Conservation (phyloP, 2,888 invertebrate species). For the Acronicta leporina region DNA sequence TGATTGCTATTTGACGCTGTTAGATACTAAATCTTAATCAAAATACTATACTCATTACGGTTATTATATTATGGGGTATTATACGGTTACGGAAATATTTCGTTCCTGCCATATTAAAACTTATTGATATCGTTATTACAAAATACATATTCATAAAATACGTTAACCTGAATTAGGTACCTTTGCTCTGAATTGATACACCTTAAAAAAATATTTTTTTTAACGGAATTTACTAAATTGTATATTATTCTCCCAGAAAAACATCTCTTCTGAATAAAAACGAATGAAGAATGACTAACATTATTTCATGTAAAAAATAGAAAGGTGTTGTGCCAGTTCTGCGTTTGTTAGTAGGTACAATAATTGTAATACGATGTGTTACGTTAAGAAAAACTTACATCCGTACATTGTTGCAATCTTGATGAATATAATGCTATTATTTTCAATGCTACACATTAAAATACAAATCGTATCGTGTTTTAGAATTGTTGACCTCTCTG, state of each 20-base stretch:
- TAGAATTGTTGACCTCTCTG: constrained; percentile 21
- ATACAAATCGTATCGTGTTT: constrained; percentile 40
- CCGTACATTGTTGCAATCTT: constrained; percentile 36
- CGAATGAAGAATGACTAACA: constrained; percentile 40
- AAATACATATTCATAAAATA: too few species aligned
- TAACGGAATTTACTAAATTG: too few species aligned
- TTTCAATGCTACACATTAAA: constrained; percentile 24
- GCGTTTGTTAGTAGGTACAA: constrained; percentile 40
- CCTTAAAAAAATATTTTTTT: too few species aligned
- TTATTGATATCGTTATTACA: too few species aligned
- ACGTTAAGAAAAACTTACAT: constrained; percentile 29
- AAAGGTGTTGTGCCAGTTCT: constrained; percentile 54
- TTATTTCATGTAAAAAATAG: constrained; percentile 50
- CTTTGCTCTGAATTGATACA: too few species aligned
- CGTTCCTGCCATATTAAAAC: constrained; percentile 1
- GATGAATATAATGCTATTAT: constrained; percentile 38
- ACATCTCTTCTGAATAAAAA: constrained; percentile 29
- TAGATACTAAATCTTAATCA: too few species aligned
- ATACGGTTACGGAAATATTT: background rate
- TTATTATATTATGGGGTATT: too few species aligned
- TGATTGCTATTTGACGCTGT: too few species aligned
- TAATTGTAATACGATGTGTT: constrained; percentile 39
- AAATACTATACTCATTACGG: too few species aligned
- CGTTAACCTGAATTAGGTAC: too few species aligned
- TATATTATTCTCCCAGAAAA: constrained; percentile 13